Conservation (phyloP, 2,888 invertebrate species). For the Drosophila kanekoi region DNA sequence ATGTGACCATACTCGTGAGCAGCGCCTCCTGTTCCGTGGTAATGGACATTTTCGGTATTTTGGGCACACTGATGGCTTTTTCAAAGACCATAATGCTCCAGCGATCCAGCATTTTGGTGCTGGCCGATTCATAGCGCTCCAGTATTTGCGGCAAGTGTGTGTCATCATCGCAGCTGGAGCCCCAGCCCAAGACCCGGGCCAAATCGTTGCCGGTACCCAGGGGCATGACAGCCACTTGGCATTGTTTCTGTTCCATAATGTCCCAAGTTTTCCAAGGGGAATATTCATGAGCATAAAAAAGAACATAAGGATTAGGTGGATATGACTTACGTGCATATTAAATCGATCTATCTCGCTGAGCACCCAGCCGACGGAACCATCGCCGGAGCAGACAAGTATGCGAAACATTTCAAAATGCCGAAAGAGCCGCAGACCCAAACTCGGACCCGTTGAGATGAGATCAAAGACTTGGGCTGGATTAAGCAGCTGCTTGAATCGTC, state of each 20-base stretch:
- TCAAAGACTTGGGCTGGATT: slow-evolving; percentile 99
- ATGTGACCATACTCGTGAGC: slow-evolving; percentile 90
- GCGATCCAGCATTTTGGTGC: slow-evolving; percentile 98
- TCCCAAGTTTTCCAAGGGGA: too few relatives aligned
- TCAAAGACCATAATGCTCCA: slow-evolving; percentile 99
- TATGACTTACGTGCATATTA: slow-evolving; percentile 94
- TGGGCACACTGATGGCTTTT: slow-evolving; percentile 88
- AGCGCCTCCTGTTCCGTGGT: slow-evolving; percentile 86
- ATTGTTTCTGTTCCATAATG: slow-evolving; percentile 89
- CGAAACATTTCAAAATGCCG: slow-evolving; percentile 98
- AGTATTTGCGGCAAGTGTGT: slow-evolving; percentile 95
- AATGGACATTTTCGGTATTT: slow-evolving; percentile 86
- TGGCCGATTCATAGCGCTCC: slow-evolving; percentile 98
- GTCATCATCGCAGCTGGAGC: slow-evolving; percentile 97
- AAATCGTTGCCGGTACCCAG: slow-evolving; percentile 98
- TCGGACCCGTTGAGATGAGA: slow-evolving; percentile 94
- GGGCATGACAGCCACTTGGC: slow-evolving; percentile 97
- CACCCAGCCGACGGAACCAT: slow-evolving; percentile 99
- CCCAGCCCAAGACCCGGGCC: slow-evolving; percentile 98
- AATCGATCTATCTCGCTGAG: slow-evolving; percentile 97
- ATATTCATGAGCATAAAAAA: too few relatives aligned
- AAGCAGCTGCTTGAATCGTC: slow-evolving; percentile 96
- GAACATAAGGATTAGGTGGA: background rate
- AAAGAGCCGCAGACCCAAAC: slow-evolving; percentile 94
- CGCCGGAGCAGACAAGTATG: slow-evolving; percentile 98